Base-by-base conservation (phyloP, 2,888 invertebrate genomes). In the Mesorhabditis spiculigera region DNA sequence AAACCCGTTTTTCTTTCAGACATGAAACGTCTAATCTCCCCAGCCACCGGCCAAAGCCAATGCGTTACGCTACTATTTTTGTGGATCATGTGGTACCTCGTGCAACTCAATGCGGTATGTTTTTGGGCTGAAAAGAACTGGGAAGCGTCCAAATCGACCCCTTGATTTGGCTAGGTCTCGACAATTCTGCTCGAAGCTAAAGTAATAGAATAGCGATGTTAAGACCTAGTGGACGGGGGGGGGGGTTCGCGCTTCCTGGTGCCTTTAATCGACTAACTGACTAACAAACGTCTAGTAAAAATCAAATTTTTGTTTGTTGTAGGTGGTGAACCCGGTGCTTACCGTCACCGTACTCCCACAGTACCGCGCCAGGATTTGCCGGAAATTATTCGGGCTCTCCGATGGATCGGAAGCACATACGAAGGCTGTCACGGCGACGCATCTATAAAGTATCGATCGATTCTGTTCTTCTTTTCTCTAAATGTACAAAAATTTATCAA, bases 321-420 rank as follows among this genome's bases (percentile, higher is more conserved):
- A 85, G 85, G 82, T 85, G 58, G 68, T 85, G n/a, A 85, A 85
- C 68, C 85, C 85, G 3, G 68, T 85, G 13, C 75, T 85, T 10
- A 85, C 85, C 5, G 81, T 85, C 42, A 84, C 84, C n/a, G 80
- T 85, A 8, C 77, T 85, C 5, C 85, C 85, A 28, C 85, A 85
- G 71, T 85, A 85, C 68, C 78, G 83, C 5, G 73, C 80, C 67
- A 66, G 66, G 65, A 69, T 73, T 69, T 43, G 76, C 43, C 72
- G 73, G 65, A 73, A 72, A 61, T 61, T 74, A 16, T 16, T 75
- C 5, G 69, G 73, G 58, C 58, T 50, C 58, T 13, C 10, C 3
- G 58, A 50, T n/a, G 58, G 58, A 10, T 50, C 58, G 10, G 58
- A 50, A 50, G 58, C 58, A 10, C 58, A 50, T n/a, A 50, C 58